Conservation (phyloP, 2,888 invertebrate species). For the Aplocera efformata region DNA sequence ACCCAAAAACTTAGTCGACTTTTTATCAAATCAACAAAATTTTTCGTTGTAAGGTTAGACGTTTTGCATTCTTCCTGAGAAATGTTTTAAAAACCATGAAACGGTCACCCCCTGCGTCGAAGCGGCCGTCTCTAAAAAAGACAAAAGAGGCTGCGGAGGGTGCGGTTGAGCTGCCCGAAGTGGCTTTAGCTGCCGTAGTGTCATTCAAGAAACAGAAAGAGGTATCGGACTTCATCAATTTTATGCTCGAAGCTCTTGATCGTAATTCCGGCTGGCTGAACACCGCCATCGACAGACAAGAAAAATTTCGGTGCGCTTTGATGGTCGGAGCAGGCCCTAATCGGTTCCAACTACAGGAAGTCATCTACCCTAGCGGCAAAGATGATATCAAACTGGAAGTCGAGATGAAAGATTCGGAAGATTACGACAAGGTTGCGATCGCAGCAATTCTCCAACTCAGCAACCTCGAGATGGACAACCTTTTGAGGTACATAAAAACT, state of each 20-base stretch:
- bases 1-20: conserved; percentile 18
- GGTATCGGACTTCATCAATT: conserved; percentile 60
- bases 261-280: conserved; percentile 65
- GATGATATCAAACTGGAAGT: conserved; percentile 59
- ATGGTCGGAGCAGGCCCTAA: conserved; percentile 68
- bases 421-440: conserved; percentile 65
- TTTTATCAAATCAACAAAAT: conserved; percentile 48
- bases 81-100: conserved; percentile 47
- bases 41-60: conserved; percentile 46
- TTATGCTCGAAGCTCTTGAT: conserved; percentile 56
- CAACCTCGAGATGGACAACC: conserved; percentile 52
- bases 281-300: conserved; percentile 51
- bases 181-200: conserved; percentile 62
- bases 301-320: conserved; percentile 60
- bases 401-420: conserved; percentile 63
- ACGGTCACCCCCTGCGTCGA: conserved; percentile 39
- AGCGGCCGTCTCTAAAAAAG: conserved; percentile 42
- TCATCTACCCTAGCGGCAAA: conserved; percentile 59
- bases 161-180: conserved; percentile 49
- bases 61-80: conserved; percentile 39
- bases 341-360: conserved; percentile 63
- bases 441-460: conserved; percentile 57
- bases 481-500: conserved; percentile 57
- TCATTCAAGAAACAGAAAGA: conserved; percentile 65
- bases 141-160: conserved; percentile 37